Conservation (phyloP, 1,140 invertebrate species). For the Caerostris darwini region DNA sequence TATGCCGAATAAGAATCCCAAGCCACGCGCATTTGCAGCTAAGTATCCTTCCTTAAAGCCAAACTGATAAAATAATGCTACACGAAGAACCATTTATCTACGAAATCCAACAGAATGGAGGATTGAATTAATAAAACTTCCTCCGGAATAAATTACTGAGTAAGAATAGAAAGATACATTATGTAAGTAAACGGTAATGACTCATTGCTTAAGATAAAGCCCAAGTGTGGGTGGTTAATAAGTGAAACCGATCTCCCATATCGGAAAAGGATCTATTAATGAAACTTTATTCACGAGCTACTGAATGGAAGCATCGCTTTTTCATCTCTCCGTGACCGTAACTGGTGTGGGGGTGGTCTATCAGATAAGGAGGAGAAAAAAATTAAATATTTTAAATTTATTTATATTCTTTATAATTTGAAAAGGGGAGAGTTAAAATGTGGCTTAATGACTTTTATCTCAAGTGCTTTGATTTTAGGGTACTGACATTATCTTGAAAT, state of each 20-base stretch:
- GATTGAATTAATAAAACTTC: neutral
- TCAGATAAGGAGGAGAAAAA: conserved; percentile 23
- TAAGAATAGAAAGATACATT: neutral
- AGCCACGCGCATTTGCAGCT: no score
- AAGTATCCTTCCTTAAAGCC: no score
- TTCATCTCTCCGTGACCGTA: conserved; percentile 15
- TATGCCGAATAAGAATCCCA: no score
- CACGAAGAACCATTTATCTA: neutral
- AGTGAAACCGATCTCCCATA: neutral
- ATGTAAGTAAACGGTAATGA: neutral
- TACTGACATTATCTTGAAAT: no score
- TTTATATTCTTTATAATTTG: neutral
- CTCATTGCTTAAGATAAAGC: neutral
- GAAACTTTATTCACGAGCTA: neutral
- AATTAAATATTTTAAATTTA: conserved; percentile 32
- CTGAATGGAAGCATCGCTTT: neutral
- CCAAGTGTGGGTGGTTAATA: neutral
- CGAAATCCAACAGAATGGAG: neutral
- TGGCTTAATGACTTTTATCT: neutral
- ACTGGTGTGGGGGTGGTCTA: conserved; percentile 15
- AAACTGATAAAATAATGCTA: no score
- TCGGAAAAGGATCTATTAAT: conserved; percentile 22
- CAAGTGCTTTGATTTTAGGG: neutral
- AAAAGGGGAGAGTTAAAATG: neutral
- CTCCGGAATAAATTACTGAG: neutral